Percentiles rank a stretch among this genome's conserved stretches.
These are phyloP conservation scores for Macroramphosus scolopax DNA, from an alignment of 2,797 vertebrate genomes.

Conservation along the genomic window DNA sequence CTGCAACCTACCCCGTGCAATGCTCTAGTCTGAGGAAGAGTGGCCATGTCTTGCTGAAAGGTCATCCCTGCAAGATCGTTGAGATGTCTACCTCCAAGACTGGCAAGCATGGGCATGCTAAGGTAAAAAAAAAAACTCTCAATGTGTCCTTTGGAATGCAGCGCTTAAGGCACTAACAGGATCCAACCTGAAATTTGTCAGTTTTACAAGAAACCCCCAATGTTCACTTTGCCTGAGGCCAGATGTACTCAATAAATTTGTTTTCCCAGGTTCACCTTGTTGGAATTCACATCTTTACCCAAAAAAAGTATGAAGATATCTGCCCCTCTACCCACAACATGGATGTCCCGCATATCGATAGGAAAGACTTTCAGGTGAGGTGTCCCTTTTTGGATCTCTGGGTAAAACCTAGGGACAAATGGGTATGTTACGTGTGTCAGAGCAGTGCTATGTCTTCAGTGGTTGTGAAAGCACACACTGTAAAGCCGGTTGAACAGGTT, in stretches of 20 bases:
- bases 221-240: background rate
- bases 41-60: slow-evolving; percentile 90
- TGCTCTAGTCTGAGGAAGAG: slow-evolving; percentile 97
- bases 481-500: slow-evolving; percentile 37
- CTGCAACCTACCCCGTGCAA: slow-evolving; percentile 87
- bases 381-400: background rate
- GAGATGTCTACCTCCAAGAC: slow-evolving; percentile 98
- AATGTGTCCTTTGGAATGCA: too few relatives aligned
- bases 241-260: background rate
- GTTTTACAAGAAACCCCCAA: background rate
- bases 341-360: slow-evolving; percentile 91
- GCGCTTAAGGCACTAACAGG: too few relatives aligned
- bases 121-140: slow-evolving; percentile 84
- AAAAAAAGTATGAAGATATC: slow-evolving; percentile 95
- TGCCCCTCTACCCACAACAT: slow-evolving; percentile 99
- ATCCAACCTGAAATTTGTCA: background rate
- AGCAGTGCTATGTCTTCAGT: too few relatives aligned
- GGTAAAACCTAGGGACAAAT: background rate
- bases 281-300: slow-evolving; percentile 93
- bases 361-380: slow-evolving; percentile 87
- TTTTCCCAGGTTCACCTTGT: slow-evolving; percentile 87
- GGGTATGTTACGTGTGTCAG: too few relatives aligned
- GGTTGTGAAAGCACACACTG: too few relatives aligned
- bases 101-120: slow-evolving; percentile 96
- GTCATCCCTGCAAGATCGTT: slow-evolving; percentile 92